Percentiles rank a stretch among this genome's conserved stretches.
phyloP scores from a whole-genome alignment of 2,797 vertebrate species.

The Sebastes matsubarae region DNA sequence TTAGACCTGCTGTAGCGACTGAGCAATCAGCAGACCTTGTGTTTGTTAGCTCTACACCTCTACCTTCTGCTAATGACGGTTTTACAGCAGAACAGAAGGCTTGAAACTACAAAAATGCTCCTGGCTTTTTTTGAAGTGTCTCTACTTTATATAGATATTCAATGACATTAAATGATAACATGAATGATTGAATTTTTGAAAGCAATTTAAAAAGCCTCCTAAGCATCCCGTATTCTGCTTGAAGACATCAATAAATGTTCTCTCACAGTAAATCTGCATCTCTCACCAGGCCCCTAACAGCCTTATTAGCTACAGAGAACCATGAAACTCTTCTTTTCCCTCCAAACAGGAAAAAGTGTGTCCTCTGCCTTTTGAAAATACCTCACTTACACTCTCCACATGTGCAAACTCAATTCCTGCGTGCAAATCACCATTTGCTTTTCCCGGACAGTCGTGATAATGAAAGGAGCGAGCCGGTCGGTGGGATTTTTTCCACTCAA shows the following conservation, averaged over 20 bases:
- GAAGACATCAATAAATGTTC: background rate
- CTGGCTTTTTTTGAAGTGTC: background rate
- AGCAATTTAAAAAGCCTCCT: background rate
- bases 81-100: background rate
- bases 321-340: background rate
- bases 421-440: conserved; percentile 36
- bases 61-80: background rate
- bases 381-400: background rate
- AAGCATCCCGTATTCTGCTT: background rate
- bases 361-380: conserved; percentile 3
- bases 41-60: background rate
- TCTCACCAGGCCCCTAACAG: background rate
- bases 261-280: background rate
- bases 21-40: background rate
- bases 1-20: background rate
- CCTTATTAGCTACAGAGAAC: background rate
- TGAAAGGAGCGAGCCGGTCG: background rate
- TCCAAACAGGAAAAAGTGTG: background rate
- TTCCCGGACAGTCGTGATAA: conserved; percentile 25
- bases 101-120: background rate
- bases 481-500: conserved; percentile 54
- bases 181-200: background rate
- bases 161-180: background rate
- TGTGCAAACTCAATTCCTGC: background rate
- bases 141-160: background rate